Conservation (phyloP, 2,888 invertebrate species). For the Oligia fasciuncula region DNA sequence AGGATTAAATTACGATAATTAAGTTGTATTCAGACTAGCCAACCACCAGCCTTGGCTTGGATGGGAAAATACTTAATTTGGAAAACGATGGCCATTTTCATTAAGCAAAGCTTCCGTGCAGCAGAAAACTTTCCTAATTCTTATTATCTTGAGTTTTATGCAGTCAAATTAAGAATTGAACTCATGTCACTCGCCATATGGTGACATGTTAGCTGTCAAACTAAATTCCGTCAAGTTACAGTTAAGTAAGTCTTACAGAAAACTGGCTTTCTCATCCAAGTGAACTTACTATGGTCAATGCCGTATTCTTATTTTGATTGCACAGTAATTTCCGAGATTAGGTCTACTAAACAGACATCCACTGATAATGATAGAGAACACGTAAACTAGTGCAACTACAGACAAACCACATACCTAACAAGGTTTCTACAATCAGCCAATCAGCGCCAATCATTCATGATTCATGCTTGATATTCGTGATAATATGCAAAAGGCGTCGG, state of each 20-base stretch:
- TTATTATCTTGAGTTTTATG: neutral
- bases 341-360: constrained; percentile 40
- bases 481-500: constrained; percentile 61
- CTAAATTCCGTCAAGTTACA: too few relatives aligned
- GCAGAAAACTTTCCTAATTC: neutral
- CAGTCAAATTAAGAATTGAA: neutral
- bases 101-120: neutral
- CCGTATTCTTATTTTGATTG: constrained; percentile 43
- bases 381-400: constrained; percentile 40
- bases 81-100: neutral
- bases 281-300: constrained; percentile 4
- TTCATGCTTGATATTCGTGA: constrained; percentile 48
- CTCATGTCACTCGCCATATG: too few relatives aligned
- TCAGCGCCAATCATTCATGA: constrained; percentile 53
- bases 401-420: constrained; percentile 42
- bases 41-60: neutral
- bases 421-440: constrained; percentile 41
- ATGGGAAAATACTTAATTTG: neutral
- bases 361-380: constrained; percentile 47
- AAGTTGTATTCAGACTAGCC: neutral
- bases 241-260: neutral
- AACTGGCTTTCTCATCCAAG: constrained; percentile 13
- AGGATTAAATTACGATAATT: too few relatives aligned
- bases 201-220: neutral
- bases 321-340: constrained; percentile 46